phyloP scores from a whole-genome alignment of 2,113 vertebrate species.

The Mugil cephalus region DNA sequence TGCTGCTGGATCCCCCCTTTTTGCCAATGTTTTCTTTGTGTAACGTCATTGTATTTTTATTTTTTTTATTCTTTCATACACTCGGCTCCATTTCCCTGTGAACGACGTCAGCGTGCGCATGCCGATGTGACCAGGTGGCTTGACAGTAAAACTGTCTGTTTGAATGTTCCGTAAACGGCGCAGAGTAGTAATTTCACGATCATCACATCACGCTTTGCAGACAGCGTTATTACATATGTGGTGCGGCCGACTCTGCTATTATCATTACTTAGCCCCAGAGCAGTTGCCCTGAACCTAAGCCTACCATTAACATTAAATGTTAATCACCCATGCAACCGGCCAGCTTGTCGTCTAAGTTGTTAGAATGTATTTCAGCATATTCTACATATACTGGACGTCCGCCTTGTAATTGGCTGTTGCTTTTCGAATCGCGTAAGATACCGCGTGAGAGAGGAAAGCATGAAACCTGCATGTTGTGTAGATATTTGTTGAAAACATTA shows the following conservation, averaged over 20 bases:
- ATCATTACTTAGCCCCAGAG: conserved; percentile 79
- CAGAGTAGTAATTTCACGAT: conserved; percentile 73
- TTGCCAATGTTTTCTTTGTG: neutral
- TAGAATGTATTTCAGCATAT: conserved; percentile 44
- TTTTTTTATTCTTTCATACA: conserved; percentile 14
- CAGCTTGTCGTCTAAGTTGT: conserved; percentile 23
- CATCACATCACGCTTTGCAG: conserved; percentile 72
- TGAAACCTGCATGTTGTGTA: conserved; percentile 37
- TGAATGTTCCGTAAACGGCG: conserved; percentile 68
- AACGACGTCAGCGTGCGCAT: conserved; percentile 1
- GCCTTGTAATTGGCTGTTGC: conserved; percentile 52
- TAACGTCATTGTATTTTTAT: neutral
- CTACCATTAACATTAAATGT: conserved; percentile 80
- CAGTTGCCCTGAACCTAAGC: conserved; percentile 74
- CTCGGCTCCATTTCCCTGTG: conserved; percentile 10
- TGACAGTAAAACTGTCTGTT: conserved; percentile 61
- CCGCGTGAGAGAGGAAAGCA: conserved; percentile 29
- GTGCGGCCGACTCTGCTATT: conserved; percentile 70
- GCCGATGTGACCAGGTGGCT: conserved; percentile 41
- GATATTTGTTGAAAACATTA: conserved; percentile 43
- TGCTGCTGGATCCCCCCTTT: neutral
- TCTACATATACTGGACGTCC: conserved; percentile 54
- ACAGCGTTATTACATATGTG: conserved; percentile 82
- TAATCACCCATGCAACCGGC: conserved; percentile 76
- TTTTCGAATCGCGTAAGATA: conserved; percentile 67